Percentiles rank a stretch among this genome's conserved stretches.
phyloP scores from a whole-genome alignment of 2,888 invertebrate genomes.

The Papilio gigon region DNA sequence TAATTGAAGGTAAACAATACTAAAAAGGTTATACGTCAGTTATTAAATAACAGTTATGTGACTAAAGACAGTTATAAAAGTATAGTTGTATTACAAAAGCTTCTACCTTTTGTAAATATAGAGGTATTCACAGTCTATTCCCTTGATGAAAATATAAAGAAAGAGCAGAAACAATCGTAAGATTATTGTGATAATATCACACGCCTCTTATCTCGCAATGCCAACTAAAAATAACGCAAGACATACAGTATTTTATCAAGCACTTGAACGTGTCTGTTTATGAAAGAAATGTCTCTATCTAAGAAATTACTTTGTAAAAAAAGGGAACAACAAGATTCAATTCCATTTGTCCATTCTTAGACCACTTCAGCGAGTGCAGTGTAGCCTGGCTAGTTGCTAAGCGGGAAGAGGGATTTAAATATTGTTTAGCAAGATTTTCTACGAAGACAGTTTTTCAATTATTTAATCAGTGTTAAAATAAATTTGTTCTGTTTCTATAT shows the following conservation, averaged over 20 bases:
- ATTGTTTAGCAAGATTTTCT: not conserved
- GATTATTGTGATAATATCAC: constrained; percentile 34
- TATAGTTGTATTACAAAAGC: not conserved
- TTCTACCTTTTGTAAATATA: not conserved
- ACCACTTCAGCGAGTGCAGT: not conserved
- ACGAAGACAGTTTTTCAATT: not conserved
- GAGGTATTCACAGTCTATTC: not conserved
- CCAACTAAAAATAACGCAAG: constrained; percentile 39
- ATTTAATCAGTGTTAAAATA: not conserved
- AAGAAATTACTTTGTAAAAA: not conserved
- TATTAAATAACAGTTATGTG: not conserved
- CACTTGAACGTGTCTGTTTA: constrained; percentile 38
- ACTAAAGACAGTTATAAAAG: not conserved
- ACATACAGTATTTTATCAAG: constrained; percentile 34
- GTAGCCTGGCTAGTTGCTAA: not conserved
- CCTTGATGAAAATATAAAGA: constrained; percentile 22
- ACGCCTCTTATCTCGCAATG: constrained; percentile 26
- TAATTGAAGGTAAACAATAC: not conserved
- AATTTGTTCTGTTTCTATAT: not conserved
- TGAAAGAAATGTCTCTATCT: constrained; percentile 32
- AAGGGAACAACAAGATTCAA: not conserved
- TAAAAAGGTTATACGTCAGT: not conserved
- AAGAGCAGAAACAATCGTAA: constrained; percentile 21
- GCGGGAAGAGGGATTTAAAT: not conserved
- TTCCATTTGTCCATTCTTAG: not conserved